phyloP scores from a whole-genome alignment of 2,888 invertebrate genomes.

The Tiphia femorata region DNA sequence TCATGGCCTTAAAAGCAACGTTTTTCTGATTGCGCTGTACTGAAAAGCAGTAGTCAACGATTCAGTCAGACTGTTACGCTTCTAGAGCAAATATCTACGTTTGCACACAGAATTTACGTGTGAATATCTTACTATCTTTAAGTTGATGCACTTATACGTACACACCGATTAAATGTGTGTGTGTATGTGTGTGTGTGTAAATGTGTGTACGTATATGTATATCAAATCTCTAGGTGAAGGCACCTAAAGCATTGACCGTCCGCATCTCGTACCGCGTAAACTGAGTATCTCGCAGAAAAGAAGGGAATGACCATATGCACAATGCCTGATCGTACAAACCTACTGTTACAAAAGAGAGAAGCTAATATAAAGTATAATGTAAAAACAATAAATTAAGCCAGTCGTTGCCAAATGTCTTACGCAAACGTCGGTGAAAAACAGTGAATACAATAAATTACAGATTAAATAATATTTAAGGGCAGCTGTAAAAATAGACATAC shows the following conservation, averaged over 20 bases:
- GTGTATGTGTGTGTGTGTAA: slow-evolving; percentile 1
- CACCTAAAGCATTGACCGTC: slow-evolving; percentile 45
- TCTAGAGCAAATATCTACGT: neutral
- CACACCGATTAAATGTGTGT: neutral
- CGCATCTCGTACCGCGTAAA: slow-evolving; percentile 16
- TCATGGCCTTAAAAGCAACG: neutral
- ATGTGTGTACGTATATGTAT: slow-evolving; percentile 21
- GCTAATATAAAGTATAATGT: slow-evolving; percentile 47
- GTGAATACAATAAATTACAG: slow-evolving; percentile 54
- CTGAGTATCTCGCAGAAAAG: slow-evolving; percentile 14
- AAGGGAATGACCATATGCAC: slow-evolving; percentile 20
- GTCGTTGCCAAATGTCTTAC: slow-evolving; percentile 53
- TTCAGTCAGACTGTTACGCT: neutral
- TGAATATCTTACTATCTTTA: neutral
- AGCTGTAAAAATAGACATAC: slow-evolving; percentile 58
- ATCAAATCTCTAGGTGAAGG: slow-evolving; percentile 35
- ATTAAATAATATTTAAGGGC: slow-evolving; percentile 53
- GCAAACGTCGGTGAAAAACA: slow-evolving; percentile 53
- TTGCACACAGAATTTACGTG: neutral
- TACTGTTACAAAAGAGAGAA: slow-evolving; percentile 30
- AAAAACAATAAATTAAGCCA: slow-evolving; percentile 61
- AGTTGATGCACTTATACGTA: neutral
- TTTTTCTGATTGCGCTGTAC: neutral
- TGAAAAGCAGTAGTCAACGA: slow-evolving; percentile 4
- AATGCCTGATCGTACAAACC: slow-evolving; percentile 27